Conservation (phyloP, 2,113 vertebrate genomes). For the Procavia capensis region DNA sequence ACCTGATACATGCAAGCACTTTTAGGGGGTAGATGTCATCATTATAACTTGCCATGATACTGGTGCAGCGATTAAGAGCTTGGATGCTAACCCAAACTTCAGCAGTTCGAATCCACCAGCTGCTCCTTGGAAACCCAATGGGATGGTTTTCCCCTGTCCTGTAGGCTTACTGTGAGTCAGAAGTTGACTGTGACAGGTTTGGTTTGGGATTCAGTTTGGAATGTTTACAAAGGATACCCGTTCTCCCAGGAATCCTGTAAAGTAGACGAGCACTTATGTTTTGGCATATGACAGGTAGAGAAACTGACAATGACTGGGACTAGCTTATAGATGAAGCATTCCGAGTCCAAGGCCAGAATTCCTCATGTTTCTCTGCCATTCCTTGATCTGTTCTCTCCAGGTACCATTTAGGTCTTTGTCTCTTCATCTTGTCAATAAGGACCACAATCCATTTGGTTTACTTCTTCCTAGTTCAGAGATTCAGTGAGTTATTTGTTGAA, state of each 20-base stretch:
- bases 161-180: too few relatives aligned
- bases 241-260: neutral
- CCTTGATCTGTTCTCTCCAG: neutral
- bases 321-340: neutral
- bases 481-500: neutral
- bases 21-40: neutral
- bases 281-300: neutral
- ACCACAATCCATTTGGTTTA: neutral
- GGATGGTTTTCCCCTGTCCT: too few relatives aligned
- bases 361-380: neutral
- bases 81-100: too few relatives aligned
- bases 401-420: neutral
- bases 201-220: too few relatives aligned
- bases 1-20: neutral
- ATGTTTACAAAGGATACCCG: neutral
- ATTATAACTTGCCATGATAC: neutral
- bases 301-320: neutral
- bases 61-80: too few relatives aligned
- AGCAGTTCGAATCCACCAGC: too few relatives aligned
- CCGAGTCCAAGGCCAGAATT: too few relatives aligned
- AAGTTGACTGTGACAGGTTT: too few relatives aligned
- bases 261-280: neutral
- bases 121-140: too few relatives aligned
- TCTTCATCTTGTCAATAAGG: neutral
- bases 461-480: neutral